Evolutionary conservation across 2,888 invertebrate genomes (phyloP), one percentile per base, ranked within the genome.

Genomic region (Cataglyphis altisquamis): DNA sequence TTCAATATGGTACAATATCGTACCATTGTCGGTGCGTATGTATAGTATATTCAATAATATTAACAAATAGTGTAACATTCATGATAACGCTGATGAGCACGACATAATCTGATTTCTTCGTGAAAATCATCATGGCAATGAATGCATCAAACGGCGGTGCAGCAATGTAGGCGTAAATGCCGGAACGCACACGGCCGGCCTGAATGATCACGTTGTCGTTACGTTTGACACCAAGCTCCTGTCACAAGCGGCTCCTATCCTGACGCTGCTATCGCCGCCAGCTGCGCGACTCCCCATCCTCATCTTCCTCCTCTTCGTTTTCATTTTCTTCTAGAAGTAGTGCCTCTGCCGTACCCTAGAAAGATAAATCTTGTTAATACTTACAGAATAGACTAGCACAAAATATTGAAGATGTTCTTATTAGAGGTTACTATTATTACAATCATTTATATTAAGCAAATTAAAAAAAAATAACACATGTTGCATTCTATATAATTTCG

Each of bases 221-320:
- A 88, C 88, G 88, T 89, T 87, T 90, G 88, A 89, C 89, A 91
- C 86, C 89, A 89, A 90, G 87, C 88, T 89, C 89, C 86, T 88
- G 92, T 91, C 91, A 91, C 85, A 86, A 88, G 57, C 57, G 73
- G 70, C 74, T 86, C 80, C 88, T 90, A 92, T 91, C 91, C 92
- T 94, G 95, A 78, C 91, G 92, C 93, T 94, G 95, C 97, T 96
- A 98, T 97, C 98, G 98, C 88, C 98, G 96, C 98, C 98, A 98
- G 39, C 98, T 98, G 88, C 98, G 96, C 91, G 98, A 97, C 94
- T 97, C 97, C 62, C 97, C 97, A 86, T 97, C 97, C 67, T 97
- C 97, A 18, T 98, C 98, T 64, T 98, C 98, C 72, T 98, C 98
- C 86, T 98, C 98, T 92, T 98, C 97, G 90, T 97, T 52, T n/a